Evolutionary conservation across 2,113 vertebrate species (phyloP), one percentile per base, ranked within the genome.

Genomic region (Thomomys bottae): DNA sequence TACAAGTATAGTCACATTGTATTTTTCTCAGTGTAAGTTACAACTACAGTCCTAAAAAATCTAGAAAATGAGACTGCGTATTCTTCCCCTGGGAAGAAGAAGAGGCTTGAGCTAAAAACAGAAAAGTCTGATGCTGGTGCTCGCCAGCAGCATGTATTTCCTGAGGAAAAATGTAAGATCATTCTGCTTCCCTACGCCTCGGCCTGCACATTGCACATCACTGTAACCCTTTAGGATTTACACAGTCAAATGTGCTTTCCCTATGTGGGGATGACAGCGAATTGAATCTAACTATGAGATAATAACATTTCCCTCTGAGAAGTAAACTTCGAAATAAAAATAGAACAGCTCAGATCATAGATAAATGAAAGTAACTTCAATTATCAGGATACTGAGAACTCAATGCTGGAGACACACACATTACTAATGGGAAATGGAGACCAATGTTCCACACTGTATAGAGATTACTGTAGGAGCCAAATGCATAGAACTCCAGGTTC

Each of bases 281-380:
- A 89, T 63, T 42, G 36, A 80, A 89, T 59, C 18, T 83, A 42
- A 79, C 85, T 85, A 79, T 70, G 59, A 94, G 78, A 92, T 81
- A 85, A 68, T 49, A 80, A 90, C 17, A 68, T 66, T 76, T 30
- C 26, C 72, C 34, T 24, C 18, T 90, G 67, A 91, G 82, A 93
- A 82, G 76, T 94, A 57, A 93, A 42, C 21, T 57, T 85, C 26
- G 71, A 82, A 79, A 85, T 88, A 89, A 88, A 91, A 88, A 63
- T 34, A 40, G 0, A 89, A 45, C 64, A 85, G 49, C 18, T 91
- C 78, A 87, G 26, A 81, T 18, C 10, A 88, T 0, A 45, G 10
- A 71, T 71, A 83, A 90, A 42, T 23, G 40, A 61, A 91, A 61
- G n/a, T 45, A 68, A 76, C 59, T 87, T 92, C 30, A 63, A 26